These are phyloP conservation scores for Listronotus oregonensis DNA, from an alignment of 1,140 invertebrate species.

Conservation along the genomic window DNA sequence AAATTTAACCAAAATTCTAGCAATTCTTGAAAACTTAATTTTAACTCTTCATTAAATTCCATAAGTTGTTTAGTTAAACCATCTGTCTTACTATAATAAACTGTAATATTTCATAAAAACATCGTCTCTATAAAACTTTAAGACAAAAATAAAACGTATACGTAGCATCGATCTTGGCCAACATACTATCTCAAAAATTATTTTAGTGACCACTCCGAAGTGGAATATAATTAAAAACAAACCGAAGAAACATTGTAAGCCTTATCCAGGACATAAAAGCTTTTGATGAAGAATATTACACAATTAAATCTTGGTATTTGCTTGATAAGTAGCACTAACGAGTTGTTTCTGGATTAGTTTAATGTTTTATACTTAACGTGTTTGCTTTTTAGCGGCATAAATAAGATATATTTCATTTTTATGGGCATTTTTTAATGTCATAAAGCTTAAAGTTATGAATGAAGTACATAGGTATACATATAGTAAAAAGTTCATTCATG, in stretches of 20 bases:
- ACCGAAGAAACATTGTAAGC: slow-evolving; percentile 22
- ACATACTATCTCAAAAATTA: slow-evolving; percentile 22
- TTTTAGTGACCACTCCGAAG: slow-evolving; percentile 31
- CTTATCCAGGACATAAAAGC: slow-evolving; percentile 35
- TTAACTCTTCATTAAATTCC: no score
- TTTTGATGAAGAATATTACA: slow-evolving; percentile 35
- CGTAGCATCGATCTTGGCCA: not conserved
- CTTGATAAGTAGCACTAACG: slow-evolving; percentile 31
- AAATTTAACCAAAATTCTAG: no score
- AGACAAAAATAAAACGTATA: not conserved
- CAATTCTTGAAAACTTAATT: no score
- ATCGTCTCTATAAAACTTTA: not conserved
- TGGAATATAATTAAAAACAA: slow-evolving; percentile 36
- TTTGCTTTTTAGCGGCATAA: not conserved
- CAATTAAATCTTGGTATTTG: slow-evolving; percentile 35
- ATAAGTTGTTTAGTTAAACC: no score
- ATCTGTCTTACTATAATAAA: no score
- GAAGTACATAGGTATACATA: no score
- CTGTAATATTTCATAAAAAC: no score
- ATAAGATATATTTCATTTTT: no score
- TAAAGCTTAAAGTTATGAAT: no score
- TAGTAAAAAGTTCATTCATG: no score
- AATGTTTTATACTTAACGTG: slow-evolving; percentile 10
- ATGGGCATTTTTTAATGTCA: no score
- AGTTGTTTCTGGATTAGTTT: slow-evolving; percentile 29